Evolutionary conservation across 2,888 invertebrate genomes (phyloP).

Genomic region (Cheilosia variabilis): DNA sequence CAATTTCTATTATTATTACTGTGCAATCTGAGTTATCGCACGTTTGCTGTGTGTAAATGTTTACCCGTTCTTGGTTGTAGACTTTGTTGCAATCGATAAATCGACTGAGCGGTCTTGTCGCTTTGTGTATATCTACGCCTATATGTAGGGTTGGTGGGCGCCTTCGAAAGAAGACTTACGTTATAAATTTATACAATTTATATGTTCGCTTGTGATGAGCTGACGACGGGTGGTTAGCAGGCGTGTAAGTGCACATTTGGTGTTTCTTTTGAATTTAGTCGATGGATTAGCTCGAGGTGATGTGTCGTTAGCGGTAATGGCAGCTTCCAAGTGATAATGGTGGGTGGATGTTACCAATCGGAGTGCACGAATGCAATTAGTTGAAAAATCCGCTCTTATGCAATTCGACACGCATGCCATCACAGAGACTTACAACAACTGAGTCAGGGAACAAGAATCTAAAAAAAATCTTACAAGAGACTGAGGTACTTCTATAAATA

Average conservation of each 20-base stretch:
- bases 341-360: too few relatives aligned
- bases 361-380: too few relatives aligned
- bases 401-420: too few relatives aligned
- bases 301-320: too few relatives aligned
- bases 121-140: not conserved
- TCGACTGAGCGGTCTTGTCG: conserved; percentile 13
- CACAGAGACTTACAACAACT: too few relatives aligned
- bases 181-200: conserved; percentile 18
- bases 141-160: not conserved
- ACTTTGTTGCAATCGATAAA: conserved; percentile 54
- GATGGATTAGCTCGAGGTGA: not conserved
- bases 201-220: not conserved
- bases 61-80: conserved; percentile 20
- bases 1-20: conserved; percentile 4
- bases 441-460: too few relatives aligned
- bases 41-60: conserved; percentile 36
- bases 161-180: conserved; percentile 25
- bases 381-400: too few relatives aligned
- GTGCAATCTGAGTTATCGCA: conserved; percentile 15
- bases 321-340: too few relatives aligned
- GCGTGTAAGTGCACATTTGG: not conserved
- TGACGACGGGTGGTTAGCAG: conserved; percentile 16
- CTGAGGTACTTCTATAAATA: too few relatives aligned
- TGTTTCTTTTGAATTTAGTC: not conserved
- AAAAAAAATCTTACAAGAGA: too few relatives aligned